Evolutionary conservation across 2,888 invertebrate genomes (phyloP).

Genomic region (Deilephila elpenor): DNA sequence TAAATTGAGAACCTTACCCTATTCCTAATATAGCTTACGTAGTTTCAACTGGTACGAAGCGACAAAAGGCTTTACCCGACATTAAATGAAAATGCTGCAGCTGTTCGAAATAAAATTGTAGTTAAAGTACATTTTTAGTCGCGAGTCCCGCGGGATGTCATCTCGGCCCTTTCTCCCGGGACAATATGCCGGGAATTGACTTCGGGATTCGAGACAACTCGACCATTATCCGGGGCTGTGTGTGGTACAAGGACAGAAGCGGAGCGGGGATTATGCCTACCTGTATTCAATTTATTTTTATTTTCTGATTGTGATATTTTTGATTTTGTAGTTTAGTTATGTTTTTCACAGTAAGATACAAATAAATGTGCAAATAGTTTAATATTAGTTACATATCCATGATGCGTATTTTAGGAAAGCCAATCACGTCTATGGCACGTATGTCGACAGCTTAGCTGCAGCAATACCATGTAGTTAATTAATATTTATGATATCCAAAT

Average conservation of each 20-base stretch:
- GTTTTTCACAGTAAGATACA: neutral
- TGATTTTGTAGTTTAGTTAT: neutral
- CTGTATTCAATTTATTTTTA: neutral
- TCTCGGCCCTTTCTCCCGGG: slow-evolving; percentile 52
- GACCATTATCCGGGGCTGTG: slow-evolving; percentile 57
- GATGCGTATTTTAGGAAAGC: too few relatives aligned
- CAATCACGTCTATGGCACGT: too few relatives aligned
- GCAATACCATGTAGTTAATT: too few relatives aligned
- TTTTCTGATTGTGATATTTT: neutral
- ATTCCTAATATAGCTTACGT: neutral
- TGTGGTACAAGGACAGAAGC: neutral
- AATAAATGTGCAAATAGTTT: too few relatives aligned
- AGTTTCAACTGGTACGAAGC: neutral
- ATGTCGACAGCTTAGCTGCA: too few relatives aligned
- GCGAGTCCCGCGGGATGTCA: slow-evolving; percentile 45
- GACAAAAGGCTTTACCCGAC: neutral
- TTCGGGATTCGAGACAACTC: slow-evolving; percentile 77
- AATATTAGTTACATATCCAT: too few relatives aligned
- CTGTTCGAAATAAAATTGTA: slow-evolving; percentile 51
- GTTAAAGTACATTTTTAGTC: slow-evolving; percentile 54
- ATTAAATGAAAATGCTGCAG: slow-evolving; percentile 23
- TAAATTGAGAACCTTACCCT: too few relatives aligned
- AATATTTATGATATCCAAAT: too few relatives aligned
- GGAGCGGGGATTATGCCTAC: neutral
- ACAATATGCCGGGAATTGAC: slow-evolving; percentile 76